A percentile compares a stretch with the other conserved stretches of the same genome.
Evolutionary conservation across 2,888 invertebrate genomes (phyloP).

Genomic region (Resseliella maxima): DNA sequence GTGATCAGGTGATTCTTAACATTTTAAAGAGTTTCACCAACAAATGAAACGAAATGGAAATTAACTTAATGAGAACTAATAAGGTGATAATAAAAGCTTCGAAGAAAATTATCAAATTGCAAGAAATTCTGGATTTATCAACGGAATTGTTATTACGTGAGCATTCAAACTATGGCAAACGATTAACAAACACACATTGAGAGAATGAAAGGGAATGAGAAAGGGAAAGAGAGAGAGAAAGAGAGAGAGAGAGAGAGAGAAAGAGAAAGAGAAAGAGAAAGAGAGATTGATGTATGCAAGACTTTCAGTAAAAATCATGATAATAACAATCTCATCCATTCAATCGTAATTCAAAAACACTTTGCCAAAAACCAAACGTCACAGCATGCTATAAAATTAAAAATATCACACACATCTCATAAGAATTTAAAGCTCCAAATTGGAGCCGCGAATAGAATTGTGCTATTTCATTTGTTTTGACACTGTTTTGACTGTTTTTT

Average conservation of each 20-base stretch:
- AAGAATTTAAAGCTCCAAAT: no score
- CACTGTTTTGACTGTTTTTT: no score
- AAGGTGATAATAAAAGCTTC: not conserved
- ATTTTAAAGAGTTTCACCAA: not conserved
- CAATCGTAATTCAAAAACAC: not conserved
- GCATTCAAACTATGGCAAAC: not conserved
- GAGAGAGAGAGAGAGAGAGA: no score
- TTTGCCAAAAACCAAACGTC: not conserved
- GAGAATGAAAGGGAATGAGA: not conserved
- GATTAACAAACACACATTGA: not conserved
- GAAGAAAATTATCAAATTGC: not conserved
- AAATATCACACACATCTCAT: no score
- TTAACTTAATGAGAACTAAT: conserved; percentile 49
- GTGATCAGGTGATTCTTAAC: conserved; percentile 34
- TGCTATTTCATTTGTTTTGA: no score
- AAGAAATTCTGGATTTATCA: not conserved
- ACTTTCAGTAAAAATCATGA: not conserved
- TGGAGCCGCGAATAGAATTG: no score
- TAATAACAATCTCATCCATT: not conserved
- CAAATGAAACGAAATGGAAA: not conserved
- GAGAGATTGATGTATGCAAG: not conserved
- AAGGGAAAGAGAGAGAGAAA: no score
- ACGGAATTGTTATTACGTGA: not conserved
- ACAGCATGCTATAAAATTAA: not conserved
- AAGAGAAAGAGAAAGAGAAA: no score